A percentile compares a stretch with the other conserved stretches of the same genome.
phyloP scores from a whole-genome alignment of 2,888 invertebrate species.

The Drosophila lacicola region DNA sequence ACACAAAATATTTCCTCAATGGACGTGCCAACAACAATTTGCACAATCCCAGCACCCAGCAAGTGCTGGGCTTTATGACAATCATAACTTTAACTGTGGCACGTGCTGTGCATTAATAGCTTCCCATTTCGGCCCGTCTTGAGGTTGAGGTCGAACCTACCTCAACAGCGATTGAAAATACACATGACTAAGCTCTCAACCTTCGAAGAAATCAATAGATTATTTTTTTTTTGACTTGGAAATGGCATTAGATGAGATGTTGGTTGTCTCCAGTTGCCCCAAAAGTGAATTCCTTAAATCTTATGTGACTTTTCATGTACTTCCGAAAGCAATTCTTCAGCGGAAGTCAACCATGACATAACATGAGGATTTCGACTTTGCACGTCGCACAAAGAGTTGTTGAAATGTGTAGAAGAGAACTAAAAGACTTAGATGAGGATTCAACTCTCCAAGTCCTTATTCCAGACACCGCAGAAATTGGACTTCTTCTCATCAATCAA shows the following conservation, averaged over 20 bases:
- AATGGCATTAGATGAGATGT: neutral
- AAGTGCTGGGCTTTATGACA: constrained; percentile 41
- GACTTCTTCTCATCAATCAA: too few relatives aligned
- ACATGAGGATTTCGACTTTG: too few relatives aligned
- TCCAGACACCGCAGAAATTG: too few relatives aligned
- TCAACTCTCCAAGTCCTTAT: too few relatives aligned
- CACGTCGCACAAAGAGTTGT: too few relatives aligned
- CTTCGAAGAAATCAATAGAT: constrained; percentile 12
- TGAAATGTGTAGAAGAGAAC: too few relatives aligned
- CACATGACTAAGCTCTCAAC: constrained; percentile 18
- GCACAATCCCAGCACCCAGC: constrained; percentile 37
- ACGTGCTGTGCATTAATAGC: constrained; percentile 64
- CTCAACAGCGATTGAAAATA: constrained; percentile 41
- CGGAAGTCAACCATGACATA: too few relatives aligned
- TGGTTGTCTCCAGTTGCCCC: neutral
- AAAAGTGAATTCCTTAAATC: too few relatives aligned
- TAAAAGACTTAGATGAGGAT: too few relatives aligned
- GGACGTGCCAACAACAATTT: constrained; percentile 75
- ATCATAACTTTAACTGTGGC: constrained; percentile 56
- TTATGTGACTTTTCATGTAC: too few relatives aligned
- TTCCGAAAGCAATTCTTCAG: too few relatives aligned
- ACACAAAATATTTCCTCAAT: constrained; percentile 60
- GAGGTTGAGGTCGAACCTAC: constrained; percentile 43
- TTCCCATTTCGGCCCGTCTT: constrained; percentile 34
- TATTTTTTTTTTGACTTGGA: constrained; percentile 1